Base-by-base conservation (phyloP, 1,140 invertebrate genomes). In the Diuraphis noxia region DNA sequence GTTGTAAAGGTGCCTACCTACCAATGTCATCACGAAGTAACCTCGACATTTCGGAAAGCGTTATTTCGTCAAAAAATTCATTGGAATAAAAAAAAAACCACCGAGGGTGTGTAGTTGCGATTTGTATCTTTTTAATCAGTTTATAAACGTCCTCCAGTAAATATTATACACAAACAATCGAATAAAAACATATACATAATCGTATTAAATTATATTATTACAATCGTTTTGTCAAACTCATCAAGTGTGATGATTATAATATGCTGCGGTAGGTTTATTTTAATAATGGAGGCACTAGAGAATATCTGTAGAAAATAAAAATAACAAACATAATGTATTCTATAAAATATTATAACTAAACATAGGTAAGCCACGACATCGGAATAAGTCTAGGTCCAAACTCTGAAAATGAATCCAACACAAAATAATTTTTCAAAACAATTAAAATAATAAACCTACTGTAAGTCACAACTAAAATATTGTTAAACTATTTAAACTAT, bases 81-180 rank as follows among this genome's bases (percentile, higher is more conserved):
- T 82, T 8, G 38, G 38, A 79, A 81, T 41, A 72, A n/a, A n/a
- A n/a, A 63, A 63, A 34, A n/a, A 72, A 72, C 13, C 56, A 72
- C 41, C 38, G 23, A 82, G 81, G 38, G 81, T 82, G 38, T 38
- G 77, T 79, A 19, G 79, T 40, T 40, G 23, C 36, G 36, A 81
- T 81, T 81, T 38, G 9, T 81, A 81, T 81, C 36, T 81, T 81
- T 81, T 81, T 81, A 38, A 81, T 81, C 23, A 81, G 38, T 81
- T 81, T 40, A 72, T 72, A 40, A 81, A 81, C 1, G 79, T 81
- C 79, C 79, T 81, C 79, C 36, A 79, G 34, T 79, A 19, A 72
- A 72, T 72, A n/a, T 72, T 34, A n/a, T n/a, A n/a, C 56, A 72
- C 10, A 72, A n/a, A 72, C 3, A 72, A n/a, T 72, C 56, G 13